These are phyloP conservation scores for Parus major DNA, from an alignment of 2,113 vertebrate genomes.

Conservation along the genomic window DNA sequence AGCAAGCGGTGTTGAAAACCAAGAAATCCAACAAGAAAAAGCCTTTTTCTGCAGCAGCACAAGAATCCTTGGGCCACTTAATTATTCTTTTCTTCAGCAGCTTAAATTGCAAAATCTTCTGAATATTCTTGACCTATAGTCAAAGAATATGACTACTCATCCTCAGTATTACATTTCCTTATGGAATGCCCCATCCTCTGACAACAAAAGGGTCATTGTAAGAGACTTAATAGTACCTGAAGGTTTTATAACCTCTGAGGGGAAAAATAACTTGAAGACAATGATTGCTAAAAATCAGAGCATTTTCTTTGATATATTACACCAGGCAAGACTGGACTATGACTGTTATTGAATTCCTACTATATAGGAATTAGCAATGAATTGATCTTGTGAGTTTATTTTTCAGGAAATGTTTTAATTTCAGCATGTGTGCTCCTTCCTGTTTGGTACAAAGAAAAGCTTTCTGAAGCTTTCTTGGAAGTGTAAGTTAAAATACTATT, in stretches of 20 bases:
- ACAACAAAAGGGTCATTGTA: not conserved
- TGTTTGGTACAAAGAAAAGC: not conserved
- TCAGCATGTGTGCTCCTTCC: not conserved
- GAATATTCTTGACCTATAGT: conserved; percentile 38
- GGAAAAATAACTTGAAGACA: conserved; percentile 15
- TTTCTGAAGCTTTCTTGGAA: not conserved
- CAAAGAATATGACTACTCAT: not conserved
- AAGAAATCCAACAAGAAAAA: conserved; percentile 52
- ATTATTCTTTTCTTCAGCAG: conserved; percentile 42
- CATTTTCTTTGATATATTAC: conserved; percentile 7
- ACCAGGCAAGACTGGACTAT: not conserved
- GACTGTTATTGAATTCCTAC: not conserved
- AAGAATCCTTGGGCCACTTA: conserved; percentile 12
- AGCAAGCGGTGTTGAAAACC: conserved; percentile 34
- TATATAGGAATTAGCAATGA: not conserved
- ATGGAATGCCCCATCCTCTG: not conserved
- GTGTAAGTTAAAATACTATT: not conserved
- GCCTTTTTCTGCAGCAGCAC: conserved; percentile 15
- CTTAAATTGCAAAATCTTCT: conserved; percentile 50
- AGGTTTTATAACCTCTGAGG: conserved; percentile 29
- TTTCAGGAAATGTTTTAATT: not conserved
- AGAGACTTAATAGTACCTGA: conserved; percentile 25
- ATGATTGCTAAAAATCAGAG: not conserved
- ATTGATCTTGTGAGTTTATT: not conserved
- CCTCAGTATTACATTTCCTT: conserved; percentile 1